Conservation (phyloP, 2,113 vertebrate genomes). For the Podarcis cretensis region DNA sequence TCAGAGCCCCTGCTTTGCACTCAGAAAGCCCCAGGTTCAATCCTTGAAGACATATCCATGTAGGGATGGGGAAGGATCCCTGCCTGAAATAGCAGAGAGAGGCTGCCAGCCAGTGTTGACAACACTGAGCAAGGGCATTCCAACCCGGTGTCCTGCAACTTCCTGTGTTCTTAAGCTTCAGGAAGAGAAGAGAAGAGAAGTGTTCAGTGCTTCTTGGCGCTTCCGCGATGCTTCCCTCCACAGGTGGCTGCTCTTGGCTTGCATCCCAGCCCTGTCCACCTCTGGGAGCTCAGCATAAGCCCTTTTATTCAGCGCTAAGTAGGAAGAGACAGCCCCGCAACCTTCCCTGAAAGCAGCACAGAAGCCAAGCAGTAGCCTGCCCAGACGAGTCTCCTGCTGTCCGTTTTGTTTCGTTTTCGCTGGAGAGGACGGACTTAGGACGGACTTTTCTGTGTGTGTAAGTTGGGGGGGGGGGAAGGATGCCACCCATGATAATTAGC, state of each 20-base stretch:
- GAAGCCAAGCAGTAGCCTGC: slow-evolving; percentile 25
- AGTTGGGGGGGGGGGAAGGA: no score
- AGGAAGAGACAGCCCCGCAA: neutral
- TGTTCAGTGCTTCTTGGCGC: neutral
- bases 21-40: no score
- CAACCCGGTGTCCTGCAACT: no score
- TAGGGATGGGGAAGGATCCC: no score
- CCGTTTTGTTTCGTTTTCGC: neutral
- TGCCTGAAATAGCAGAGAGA: no score
- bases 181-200: neutral
- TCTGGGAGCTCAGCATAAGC: accelerated
- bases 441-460: neutral
- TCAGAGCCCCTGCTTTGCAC: no score
- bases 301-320: neutral
- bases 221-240: neutral
- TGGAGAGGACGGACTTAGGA: neutral
- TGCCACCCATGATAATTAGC: neutral
- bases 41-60: no score
- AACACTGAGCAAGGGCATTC: no score
- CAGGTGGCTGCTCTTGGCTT: accelerated
- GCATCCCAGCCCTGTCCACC: neutral
- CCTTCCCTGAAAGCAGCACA: neutral
- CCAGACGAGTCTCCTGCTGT: neutral
- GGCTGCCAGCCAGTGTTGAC: no score
- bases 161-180: no score